Conservation (phyloP, 2,888 invertebrate genomes). For the Nomada ferruginata region DNA sequence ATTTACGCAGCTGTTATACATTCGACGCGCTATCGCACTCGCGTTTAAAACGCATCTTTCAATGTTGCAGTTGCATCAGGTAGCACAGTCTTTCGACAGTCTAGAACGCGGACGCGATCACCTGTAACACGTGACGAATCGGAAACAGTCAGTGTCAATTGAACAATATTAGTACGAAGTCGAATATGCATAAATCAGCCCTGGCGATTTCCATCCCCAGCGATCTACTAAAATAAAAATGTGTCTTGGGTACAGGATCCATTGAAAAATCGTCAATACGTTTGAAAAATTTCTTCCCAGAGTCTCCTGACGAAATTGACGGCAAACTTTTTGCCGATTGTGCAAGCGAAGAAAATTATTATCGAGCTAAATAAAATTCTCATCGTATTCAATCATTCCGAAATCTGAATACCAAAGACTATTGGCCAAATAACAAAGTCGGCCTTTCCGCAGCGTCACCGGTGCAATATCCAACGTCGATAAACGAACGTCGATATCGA, state of each 20-base stretch:
- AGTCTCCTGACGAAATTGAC: too few relatives aligned
- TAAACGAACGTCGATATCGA: conserved; percentile 56
- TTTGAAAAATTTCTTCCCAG: too few relatives aligned
- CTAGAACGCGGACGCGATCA: conserved; percentile 19
- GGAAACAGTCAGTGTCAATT: conserved; percentile 48
- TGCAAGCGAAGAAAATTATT: too few relatives aligned
- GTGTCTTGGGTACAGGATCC: too few relatives aligned
- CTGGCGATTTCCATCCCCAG: too few relatives aligned
- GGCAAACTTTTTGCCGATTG: too few relatives aligned
- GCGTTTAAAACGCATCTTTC: conserved; percentile 41
- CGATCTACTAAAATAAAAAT: too few relatives aligned
- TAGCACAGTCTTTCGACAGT: conserved; percentile 1
- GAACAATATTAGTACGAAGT: conserved; percentile 47
- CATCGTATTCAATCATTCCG: too few relatives aligned
- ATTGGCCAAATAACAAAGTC: background rate
- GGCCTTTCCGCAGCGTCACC: conserved; percentile 32
- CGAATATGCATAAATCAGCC: too few relatives aligned
- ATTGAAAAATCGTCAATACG: too few relatives aligned
- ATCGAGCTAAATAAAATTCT: too few relatives aligned
- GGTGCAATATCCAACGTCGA: conserved; percentile 46
- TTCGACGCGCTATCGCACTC: conserved; percentile 29
- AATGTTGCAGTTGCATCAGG: conserved; percentile 13
- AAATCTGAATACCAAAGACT: background rate
- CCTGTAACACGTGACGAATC: conserved; percentile 43
- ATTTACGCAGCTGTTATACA: conserved; percentile 30